phyloP scores from a whole-genome alignment of 2,888 invertebrate species.

The Baccha elongata region DNA sequence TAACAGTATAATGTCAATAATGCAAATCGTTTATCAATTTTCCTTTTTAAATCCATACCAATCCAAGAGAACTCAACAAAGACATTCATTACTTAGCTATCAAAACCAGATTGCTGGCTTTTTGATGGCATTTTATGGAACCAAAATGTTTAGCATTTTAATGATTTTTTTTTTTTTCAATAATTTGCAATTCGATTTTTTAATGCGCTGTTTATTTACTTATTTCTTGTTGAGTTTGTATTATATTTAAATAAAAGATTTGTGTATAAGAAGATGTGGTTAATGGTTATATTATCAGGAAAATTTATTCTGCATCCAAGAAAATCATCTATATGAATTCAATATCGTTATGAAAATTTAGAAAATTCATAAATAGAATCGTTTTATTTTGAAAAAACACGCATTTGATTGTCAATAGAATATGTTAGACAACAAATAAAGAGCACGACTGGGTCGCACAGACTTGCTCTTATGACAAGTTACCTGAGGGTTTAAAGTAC shows the following conservation, averaged over 20 bases:
- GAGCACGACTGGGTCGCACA: too few species aligned
- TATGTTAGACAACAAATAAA: too few species aligned
- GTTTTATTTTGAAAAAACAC: too few species aligned
- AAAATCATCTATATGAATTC: too few species aligned
- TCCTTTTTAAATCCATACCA: background rate
- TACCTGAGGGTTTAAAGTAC: too few species aligned
- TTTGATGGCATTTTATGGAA: slow-evolving; percentile 7
- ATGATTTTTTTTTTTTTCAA: slow-evolving; percentile 41
- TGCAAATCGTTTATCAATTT: slow-evolving; percentile 3
- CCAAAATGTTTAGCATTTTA: slow-evolving; percentile 47
- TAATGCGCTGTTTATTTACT: slow-evolving; percentile 37
- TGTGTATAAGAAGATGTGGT: slow-evolving; percentile 4
- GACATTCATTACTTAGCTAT: slow-evolving; percentile 16
- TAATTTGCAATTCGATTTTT: slow-evolving; percentile 58
- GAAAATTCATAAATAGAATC: too few species aligned
- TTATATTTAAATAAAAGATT: slow-evolving; percentile 33
- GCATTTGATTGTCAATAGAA: too few species aligned
- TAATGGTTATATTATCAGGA: background rate
- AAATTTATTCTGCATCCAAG: too few species aligned
- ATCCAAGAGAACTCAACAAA: background rate
- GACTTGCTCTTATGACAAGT: too few species aligned
- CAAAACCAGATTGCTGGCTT: slow-evolving; percentile 28
- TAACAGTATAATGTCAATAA: background rate
- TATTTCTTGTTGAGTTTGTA: slow-evolving; percentile 19
- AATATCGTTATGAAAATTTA: too few species aligned